Evolutionary conservation across 2,797 vertebrate genomes (phyloP).

Genomic region (Molossus alvarezi): DNA sequence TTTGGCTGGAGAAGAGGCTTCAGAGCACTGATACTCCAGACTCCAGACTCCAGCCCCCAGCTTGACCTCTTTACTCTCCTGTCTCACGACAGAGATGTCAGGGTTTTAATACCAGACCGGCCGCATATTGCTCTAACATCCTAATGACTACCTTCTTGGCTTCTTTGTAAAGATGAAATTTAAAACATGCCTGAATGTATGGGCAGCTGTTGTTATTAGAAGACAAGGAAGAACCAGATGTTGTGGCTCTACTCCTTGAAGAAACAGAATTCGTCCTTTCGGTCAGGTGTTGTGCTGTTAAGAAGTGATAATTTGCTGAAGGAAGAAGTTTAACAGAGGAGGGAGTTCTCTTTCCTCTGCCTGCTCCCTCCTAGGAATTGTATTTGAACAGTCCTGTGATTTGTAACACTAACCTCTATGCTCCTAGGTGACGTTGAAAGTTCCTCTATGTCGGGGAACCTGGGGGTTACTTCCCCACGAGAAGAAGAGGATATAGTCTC

Average conservation of each 20-base stretch:
- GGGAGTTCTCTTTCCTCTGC: background rate
- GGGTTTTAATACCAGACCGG: background rate
- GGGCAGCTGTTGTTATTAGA: background rate
- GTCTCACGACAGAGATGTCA: background rate
- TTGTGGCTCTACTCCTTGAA: background rate
- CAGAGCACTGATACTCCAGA: background rate
- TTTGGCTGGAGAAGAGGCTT: background rate
- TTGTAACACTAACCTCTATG: background rate
- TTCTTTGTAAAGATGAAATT: background rate
- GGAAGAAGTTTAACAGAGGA: background rate
- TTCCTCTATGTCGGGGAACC: constrained; percentile 36
- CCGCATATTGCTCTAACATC: background rate
- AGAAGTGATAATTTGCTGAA: constrained; percentile 11
- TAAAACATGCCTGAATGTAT: background rate
- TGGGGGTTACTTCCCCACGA: background rate
- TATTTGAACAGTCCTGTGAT: background rate
- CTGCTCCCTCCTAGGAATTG: background rate
- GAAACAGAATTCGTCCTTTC: background rate
- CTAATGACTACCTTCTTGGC: background rate
- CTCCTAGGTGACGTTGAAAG: constrained; percentile 54
- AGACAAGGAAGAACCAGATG: background rate
- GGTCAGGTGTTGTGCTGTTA: background rate
- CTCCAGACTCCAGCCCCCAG: background rate
- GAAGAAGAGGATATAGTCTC: constrained; percentile 52
- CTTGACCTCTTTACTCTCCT: background rate